Percentiles rank a stretch among this genome's conserved stretches.
phyloP scores from a whole-genome alignment of 2,888 invertebrate genomes.

The Andrena haemorrhoa region DNA sequence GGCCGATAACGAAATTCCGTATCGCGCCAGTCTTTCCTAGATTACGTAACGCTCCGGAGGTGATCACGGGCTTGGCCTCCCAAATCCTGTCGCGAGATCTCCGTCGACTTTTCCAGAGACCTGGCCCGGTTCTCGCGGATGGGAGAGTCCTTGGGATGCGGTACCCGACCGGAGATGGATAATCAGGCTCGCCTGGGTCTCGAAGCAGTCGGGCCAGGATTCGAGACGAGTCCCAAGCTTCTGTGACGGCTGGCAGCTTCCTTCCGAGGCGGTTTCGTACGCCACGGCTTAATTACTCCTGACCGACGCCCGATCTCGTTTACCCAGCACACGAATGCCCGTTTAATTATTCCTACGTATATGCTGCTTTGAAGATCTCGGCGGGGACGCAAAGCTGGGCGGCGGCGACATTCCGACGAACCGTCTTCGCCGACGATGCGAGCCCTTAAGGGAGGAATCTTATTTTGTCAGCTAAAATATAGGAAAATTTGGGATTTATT shows the following conservation, averaged over 20 bases:
- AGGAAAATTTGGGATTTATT: too few species aligned
- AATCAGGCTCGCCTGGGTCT: neutral
- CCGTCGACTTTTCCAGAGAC: neutral
- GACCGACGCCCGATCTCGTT: constrained; percentile 12
- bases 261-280: neutral
- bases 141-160: neutral
- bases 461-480: too few species aligned
- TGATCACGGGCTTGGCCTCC: neutral
- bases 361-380: neutral
- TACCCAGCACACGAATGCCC: neutral
- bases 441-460: neutral
- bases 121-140: neutral
- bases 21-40: constrained; percentile 39
- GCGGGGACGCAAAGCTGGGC: neutral
- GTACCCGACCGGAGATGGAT: neutral
- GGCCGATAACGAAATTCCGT: constrained; percentile 39
- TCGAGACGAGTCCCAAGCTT: neutral
- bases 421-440: neutral
- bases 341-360: neutral
- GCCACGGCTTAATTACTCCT: constrained; percentile 25
- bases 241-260: neutral
- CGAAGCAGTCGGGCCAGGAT: too few species aligned
- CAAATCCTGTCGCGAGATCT: neutral
- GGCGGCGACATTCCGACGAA: neutral
- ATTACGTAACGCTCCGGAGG: constrained; percentile 24